Percentiles rank a stretch among this genome's conserved stretches.
Evolutionary conservation across 1,140 invertebrate species (phyloP).

Genomic region (Drosophila guanche): DNA sequence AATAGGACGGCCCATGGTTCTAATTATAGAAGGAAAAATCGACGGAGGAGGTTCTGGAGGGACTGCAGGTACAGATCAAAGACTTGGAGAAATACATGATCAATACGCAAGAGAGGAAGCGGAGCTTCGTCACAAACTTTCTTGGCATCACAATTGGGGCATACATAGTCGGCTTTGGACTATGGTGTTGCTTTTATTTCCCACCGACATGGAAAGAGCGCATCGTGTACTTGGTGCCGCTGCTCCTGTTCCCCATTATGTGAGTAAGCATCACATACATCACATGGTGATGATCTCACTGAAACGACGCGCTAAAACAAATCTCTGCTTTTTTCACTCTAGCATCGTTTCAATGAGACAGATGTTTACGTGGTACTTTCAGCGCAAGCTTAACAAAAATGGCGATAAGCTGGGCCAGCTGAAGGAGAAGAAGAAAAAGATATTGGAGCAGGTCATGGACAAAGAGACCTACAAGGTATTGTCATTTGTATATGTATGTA

Average conservation of each 20-base stretch:
- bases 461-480: conserved; percentile 97
- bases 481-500: background rate
- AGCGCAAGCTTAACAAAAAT: conserved; percentile 91
- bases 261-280: conserved; percentile 86
- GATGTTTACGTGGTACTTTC: conserved; percentile 94
- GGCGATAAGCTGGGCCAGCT: conserved; percentile 90
- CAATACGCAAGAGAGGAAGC: conserved; percentile 91
- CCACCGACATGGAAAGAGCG: conserved; percentile 88
- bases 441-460: conserved; percentile 98
- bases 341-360: conserved; percentile 92
- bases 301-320: conserved; percentile 2
- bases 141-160: conserved; percentile 91
- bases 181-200: conserved; percentile 92
- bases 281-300: conserved; percentile 43
- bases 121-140: conserved; percentile 90
- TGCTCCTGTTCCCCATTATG: conserved; percentile 91
- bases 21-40: conserved; percentile 91
- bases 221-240: conserved; percentile 88
- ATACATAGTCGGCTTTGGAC: conserved; percentile 89
- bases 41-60: conserved; percentile 90
- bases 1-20: conserved; percentile 39
- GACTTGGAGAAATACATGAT: conserved; percentile 91
- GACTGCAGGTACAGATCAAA: conserved; percentile 91
- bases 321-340: conserved; percentile 62
- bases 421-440: conserved; percentile 92